Evolutionary conservation across 2,797 vertebrate genomes (phyloP).

Genomic region (Hydrocynus forskahlii): DNA sequence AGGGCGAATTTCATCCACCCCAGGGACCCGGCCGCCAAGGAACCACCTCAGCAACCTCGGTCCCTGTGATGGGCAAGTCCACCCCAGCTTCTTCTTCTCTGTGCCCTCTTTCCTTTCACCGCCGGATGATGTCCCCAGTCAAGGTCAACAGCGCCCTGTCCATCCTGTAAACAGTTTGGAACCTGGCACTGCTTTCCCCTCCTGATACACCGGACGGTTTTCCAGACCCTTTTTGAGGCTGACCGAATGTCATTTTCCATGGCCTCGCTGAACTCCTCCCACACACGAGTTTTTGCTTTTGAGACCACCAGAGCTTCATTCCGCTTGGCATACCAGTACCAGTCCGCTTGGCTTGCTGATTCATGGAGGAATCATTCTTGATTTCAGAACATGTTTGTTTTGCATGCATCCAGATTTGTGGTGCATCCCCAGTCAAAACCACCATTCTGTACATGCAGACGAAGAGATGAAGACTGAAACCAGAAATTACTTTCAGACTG

Average conservation of each 20-base stretch:
- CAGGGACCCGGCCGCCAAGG: no score
- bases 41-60: not conserved
- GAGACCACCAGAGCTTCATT: constrained; percentile 1
- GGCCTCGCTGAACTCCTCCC: constrained; percentile 28
- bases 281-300: constrained; percentile 4
- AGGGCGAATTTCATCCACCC: not conserved
- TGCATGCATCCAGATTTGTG: no score
- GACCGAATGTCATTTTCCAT: constrained; percentile 5
- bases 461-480: no score
- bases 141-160: no score
- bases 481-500: no score
- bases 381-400: no score
- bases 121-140: not conserved
- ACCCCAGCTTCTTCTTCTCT: no score
- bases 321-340: not conserved
- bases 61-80: not conserved
- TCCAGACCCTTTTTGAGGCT: not conserved
- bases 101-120: constrained; percentile 22
- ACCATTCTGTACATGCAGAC: no score
- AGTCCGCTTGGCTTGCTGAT: no score
- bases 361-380: no score
- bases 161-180: not conserved
- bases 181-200: not conserved
- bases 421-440: no score
- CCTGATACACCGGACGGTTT: constrained; percentile 3